These are phyloP conservation scores for Metalampra italica DNA, from an alignment of 2,888 invertebrate genomes.

Conservation along the genomic window DNA sequence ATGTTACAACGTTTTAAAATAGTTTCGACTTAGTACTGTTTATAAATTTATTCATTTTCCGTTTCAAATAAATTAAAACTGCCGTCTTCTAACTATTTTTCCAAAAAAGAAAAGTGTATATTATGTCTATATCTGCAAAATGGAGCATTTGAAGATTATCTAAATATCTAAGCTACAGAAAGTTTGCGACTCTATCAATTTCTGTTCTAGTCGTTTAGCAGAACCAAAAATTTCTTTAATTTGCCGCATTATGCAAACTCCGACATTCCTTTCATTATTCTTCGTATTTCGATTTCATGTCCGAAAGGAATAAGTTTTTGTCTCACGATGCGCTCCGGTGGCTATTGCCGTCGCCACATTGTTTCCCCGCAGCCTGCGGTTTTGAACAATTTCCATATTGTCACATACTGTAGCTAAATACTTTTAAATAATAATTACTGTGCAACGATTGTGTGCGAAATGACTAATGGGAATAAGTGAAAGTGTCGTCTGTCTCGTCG, in stretches of 20 bases:
- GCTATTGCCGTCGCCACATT: conserved; percentile 52
- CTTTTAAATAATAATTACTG: conserved; percentile 41
- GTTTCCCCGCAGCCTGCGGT: conserved; percentile 58
- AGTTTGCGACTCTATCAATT: conserved; percentile 33
- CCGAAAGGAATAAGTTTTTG: conserved; percentile 68
- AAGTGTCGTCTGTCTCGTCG: conserved; percentile 64
- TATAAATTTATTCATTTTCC: no score
- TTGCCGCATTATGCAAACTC: conserved; percentile 66
- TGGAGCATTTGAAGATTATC: no score
- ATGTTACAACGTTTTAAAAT: no score
- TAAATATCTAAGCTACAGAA: conserved; percentile 1
- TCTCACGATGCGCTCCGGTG: conserved; percentile 58
- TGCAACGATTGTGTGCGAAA: conserved; percentile 29
- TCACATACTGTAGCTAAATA: conserved; percentile 38
- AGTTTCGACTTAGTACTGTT: no score
- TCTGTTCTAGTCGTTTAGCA: conserved; percentile 44
- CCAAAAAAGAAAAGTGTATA: no score
- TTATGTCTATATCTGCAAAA: no score
- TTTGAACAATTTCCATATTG: conserved; percentile 58
- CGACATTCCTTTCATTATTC: conserved; percentile 61
- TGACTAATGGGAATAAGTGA: conserved; percentile 49
- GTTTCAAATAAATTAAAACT: no score
- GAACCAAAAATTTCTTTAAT: conserved; percentile 64
- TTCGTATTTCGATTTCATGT: conserved; percentile 64
- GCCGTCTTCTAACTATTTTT: no score